Conservation (phyloP, 1,140 invertebrate species). For the Saccostrea cuccullata region DNA sequence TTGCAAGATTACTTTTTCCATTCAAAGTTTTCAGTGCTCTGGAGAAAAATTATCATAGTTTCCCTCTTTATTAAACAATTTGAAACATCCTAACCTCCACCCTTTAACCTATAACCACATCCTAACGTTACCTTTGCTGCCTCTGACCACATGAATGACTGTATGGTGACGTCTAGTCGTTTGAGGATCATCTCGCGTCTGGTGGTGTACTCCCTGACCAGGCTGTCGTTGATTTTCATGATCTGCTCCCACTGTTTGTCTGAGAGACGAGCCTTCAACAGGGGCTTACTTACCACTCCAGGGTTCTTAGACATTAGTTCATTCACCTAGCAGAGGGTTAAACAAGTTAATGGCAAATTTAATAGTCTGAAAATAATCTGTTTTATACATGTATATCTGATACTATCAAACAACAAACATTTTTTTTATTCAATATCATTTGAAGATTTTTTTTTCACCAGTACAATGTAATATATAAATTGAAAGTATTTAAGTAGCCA, state of each 20-base stretch:
- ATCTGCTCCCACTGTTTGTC: constrained; percentile 91
- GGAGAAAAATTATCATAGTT: background rate
- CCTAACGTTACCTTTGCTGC: constrained; percentile 77
- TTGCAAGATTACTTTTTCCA: too few relatives aligned
- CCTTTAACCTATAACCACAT: background rate
- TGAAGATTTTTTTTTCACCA: too few relatives aligned
- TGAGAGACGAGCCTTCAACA: constrained; percentile 87
- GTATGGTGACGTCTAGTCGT: constrained; percentile 94
- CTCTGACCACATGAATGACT: constrained; percentile 95
- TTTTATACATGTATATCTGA: too few relatives aligned
- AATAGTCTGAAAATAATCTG: too few relatives aligned
- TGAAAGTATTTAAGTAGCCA: too few relatives aligned
- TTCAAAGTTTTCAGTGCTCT: too few relatives aligned
- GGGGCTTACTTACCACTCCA: constrained; percentile 85
- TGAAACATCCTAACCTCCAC: background rate
- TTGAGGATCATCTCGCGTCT: constrained; percentile 93
- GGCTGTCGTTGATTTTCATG: constrained; percentile 84
- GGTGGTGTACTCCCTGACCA: constrained; percentile 89
- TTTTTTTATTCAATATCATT: too few relatives aligned
- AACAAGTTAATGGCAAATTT: too few relatives aligned
- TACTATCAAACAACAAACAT: too few relatives aligned
- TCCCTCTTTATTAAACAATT: background rate
- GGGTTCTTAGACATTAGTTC: constrained; percentile 84
- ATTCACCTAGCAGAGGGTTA: constrained; percentile 80
- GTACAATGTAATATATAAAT: too few relatives aligned